A percentile compares a stretch with the other conserved stretches of the same genome.
Evolutionary conservation across 2,113 vertebrate genomes (phyloP).

Genomic region (Mormyrus lacerda): DNA sequence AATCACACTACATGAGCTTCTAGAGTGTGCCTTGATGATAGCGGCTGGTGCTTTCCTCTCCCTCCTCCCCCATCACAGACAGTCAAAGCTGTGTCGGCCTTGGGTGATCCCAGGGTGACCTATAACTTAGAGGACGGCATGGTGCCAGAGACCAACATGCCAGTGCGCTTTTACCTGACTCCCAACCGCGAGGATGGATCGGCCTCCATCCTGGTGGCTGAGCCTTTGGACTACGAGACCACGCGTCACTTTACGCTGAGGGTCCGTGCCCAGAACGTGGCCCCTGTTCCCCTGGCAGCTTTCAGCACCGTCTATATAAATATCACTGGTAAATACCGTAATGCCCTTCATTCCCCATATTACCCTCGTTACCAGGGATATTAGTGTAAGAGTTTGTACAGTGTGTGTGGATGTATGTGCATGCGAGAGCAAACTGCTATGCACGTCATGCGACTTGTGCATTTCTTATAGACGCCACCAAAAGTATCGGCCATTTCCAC

Average conservation of each 20-base stretch:
- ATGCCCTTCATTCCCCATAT: neutral
- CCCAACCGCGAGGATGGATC: constrained; percentile 78
- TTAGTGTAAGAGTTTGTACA: neutral
- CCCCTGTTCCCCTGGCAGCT: constrained; percentile 74
- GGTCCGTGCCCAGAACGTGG: constrained; percentile 76
- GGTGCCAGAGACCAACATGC: constrained; percentile 82
- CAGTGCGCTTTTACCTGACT: constrained; percentile 77
- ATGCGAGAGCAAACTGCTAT: neutral
- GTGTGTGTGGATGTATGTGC: neutral
- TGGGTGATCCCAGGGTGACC: constrained; percentile 76
- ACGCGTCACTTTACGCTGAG: constrained; percentile 71
- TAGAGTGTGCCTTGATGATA: neutral
- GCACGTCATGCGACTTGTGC: neutral
- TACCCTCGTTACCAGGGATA: neutral
- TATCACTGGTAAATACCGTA: constrained; percentile 64
- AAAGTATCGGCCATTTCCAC: neutral
- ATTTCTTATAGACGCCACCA: neutral
- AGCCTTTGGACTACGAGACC: constrained; percentile 77
- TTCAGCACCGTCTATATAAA: constrained; percentile 70
- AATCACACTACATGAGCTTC: neutral
- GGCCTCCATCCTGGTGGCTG: constrained; percentile 75
- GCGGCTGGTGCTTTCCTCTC: neutral
- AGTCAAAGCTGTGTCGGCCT: constrained; percentile 74
- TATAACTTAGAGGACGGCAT: constrained; percentile 80
- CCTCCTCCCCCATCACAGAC: constrained; percentile 49